Percentiles rank a stretch among this genome's conserved stretches.
Evolutionary conservation across 2,888 invertebrate species (phyloP).

Genomic region (Leptinotarsa rubiginosa): DNA sequence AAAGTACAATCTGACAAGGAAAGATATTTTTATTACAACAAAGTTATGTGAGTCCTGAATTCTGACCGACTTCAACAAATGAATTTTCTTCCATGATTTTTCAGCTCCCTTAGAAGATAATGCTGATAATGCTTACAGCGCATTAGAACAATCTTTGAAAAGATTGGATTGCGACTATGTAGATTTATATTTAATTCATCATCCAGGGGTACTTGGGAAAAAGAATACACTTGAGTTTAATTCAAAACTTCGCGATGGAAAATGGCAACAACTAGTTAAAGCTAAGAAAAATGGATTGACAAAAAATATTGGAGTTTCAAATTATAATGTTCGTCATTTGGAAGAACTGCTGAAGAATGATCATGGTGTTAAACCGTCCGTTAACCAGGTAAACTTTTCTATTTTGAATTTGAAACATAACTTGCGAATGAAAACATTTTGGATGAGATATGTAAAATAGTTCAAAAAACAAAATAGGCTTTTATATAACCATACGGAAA

Average conservation of each 20-base stretch:
- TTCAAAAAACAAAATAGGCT: too few species aligned
- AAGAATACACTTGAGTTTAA: conserved; percentile 70
- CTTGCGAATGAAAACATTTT: too few species aligned
- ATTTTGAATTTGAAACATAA: too few species aligned
- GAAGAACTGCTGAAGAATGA: conserved; percentile 71
- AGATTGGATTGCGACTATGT: conserved; percentile 76
- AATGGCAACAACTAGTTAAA: conserved; percentile 77
- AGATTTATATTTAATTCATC: conserved; percentile 85
- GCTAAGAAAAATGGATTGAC: conserved; percentile 73
- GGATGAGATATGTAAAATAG: too few species aligned
- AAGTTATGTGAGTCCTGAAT: conserved; percentile 74
- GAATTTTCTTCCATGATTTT: not conserved
- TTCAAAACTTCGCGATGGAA: conserved; percentile 69
- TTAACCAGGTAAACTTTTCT: conserved; percentile 75
- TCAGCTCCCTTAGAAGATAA: conserved; percentile 71
- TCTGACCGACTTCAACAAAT: not conserved
- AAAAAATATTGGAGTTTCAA: conserved; percentile 83
- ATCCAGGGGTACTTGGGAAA: conserved; percentile 76
- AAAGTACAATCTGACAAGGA: conserved; percentile 74
- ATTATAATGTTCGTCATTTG: conserved; percentile 79
- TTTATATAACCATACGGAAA: too few species aligned
- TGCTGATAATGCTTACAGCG: conserved; percentile 67
- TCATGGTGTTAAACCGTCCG: conserved; percentile 73
- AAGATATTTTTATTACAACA: conserved; percentile 83
- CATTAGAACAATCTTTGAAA: conserved; percentile 72